A percentile compares a stretch with the other conserved stretches of the same genome.
These are phyloP conservation scores for Zosterops hypoxanthus DNA, from an alignment of 2,113 vertebrate genomes.

Conservation along the genomic window DNA sequence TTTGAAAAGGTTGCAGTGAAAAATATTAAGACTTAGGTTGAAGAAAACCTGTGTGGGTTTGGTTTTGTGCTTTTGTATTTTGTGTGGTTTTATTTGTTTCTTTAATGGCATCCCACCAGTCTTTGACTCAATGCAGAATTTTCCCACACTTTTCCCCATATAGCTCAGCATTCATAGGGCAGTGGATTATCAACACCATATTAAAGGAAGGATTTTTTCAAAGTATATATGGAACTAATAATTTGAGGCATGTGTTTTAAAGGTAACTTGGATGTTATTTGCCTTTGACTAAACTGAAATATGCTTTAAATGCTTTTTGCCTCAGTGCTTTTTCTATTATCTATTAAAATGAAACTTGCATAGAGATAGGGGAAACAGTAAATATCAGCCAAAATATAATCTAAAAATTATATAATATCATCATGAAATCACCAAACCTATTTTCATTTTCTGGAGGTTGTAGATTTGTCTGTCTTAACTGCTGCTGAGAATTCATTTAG, in stretches of 20 bases:
- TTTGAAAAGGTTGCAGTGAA: not conserved
- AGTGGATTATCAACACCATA: not conserved
- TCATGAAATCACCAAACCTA: not conserved
- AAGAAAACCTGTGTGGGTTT: not conserved
- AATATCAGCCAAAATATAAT: not conserved
- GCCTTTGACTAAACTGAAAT: not conserved
- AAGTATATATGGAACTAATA: not conserved
- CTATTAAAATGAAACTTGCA: not conserved
- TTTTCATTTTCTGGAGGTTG: not conserved
- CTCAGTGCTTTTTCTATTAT: not conserved
- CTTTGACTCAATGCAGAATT: not conserved
- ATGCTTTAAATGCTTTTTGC: not conserved
- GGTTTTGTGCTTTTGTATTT: not conserved
- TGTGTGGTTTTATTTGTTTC: not conserved
- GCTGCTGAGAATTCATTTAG: not conserved
- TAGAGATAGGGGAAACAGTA: not conserved
- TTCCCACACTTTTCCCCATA: not conserved
- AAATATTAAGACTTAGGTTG: not conserved
- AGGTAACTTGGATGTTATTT: accelerated
- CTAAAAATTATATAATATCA: not conserved
- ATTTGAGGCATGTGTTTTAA: not conserved
- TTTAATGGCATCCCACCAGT: not conserved
- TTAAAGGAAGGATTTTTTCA: not conserved
- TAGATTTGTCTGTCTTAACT: not conserved
- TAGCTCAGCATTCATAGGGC: not conserved